Evolutionary conservation across 2,888 invertebrate genomes (phyloP), one percentile per base, ranked within the genome.

Genomic region (Melieria picta): DNA sequence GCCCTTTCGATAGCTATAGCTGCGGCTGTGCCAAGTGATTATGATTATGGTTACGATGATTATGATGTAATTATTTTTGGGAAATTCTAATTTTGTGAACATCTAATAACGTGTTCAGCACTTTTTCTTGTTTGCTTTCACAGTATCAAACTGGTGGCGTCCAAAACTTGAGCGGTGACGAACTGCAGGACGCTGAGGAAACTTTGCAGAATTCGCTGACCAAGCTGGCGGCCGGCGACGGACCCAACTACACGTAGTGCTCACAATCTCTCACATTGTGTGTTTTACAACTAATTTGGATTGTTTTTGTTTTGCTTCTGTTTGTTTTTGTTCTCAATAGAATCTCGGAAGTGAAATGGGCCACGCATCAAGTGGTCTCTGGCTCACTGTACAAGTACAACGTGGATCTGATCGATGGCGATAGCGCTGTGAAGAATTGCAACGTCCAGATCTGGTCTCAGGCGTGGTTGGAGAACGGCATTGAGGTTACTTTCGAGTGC

Each of bases 401-500:
- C 13, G 79, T 75, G 11, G 79, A 80, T 55, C 75, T 81, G 1
- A 63, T 76, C 46, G 75, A 76, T 57, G 63, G 69, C 5, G 57
- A 75, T 5, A 70, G 66, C 5, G 68, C 30, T 0, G 69, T 63
- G 0, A 79, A 79, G 74, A 73, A 75, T 7, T 80, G 81, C 69
- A 66, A 76, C 50, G 75, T 81, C 5, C 30, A 65, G 7, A 81
- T 81, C 66, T 79, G 78, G 79, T 75, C 77, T 5, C 79, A 76
- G 56, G 73, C 78, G 2, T 81, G 80, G 81, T 65, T 80, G 65
- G 61, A 74, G 6, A 72, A 80, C 60, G 79, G 76, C 6, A 76
- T 77, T 65, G 16, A 76, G 45, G 74, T 80, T 1, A 78, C 77
- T 13, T 77, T 81, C n/a, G 47, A 78, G 1, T 80, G 79, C 9